Evolutionary conservation across 92 coral and sea anemone species (phyloP), one percentile per base, ranked within the genome.

Genomic region (Porites lobata): DNA sequence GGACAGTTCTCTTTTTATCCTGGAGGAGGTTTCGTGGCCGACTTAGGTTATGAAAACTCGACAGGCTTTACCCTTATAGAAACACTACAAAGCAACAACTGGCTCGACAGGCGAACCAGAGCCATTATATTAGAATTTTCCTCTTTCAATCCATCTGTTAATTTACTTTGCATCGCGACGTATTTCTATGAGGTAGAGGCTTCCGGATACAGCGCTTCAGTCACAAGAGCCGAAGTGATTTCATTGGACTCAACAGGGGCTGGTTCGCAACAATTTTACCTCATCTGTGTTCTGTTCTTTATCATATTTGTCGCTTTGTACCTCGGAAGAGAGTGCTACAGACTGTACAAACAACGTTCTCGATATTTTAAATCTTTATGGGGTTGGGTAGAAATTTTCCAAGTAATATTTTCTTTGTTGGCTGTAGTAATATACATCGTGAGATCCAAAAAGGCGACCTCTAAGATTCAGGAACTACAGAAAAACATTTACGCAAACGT

Each of bases 21-120:
- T 3, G 95, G 98, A 5, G 98, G 98, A 1, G 98, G 98, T 4
- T 95, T 94, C 59, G 91, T 90, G 32, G 95, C 95, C 19, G 95
- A 93, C 81, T 70, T 95, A 15, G 98, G 98, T 19, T 94, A 95
- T 59, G 86, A 87, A 57, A 79, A 66, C 24, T 50, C 78, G 26
- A 81, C 91, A 8, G 88, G 89, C 18, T 26, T 56, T 22, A 67
- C 72, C 21, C 79, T 91, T 24, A 72, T 80, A 24, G 67, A 87
- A 8, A 81, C 83, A 57, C 72, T 95, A 11, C 75, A 85, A n/a
- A 70, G 8, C 2, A 71, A 94, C 18, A 52, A 51, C n/a, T 95
- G 98, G 98, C 61, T 95, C 38, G 96, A 94, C 76, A 87, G 70
- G 8, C 89, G 85, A 57, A 89, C 98, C 4, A 80, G 98, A 72